phyloP scores from a whole-genome alignment of 2,888 invertebrate species.

The Timema podura region DNA sequence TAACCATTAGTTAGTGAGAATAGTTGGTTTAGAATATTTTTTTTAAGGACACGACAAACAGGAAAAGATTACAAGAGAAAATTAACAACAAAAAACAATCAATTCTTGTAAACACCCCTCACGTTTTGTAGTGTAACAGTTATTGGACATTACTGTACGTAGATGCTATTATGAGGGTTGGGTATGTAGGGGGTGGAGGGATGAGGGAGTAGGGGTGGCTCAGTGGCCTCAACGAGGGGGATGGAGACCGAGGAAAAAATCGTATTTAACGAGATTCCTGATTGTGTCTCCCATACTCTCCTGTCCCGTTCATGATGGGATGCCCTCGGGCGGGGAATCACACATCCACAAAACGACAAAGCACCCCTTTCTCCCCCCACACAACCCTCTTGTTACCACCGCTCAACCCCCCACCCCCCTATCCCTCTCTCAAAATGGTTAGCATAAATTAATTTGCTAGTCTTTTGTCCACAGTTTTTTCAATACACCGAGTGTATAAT shows the following conservation, averaged over 20 bases:
- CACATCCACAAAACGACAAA: slow-evolving; percentile 15
- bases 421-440: slow-evolving; percentile 28
- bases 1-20: too few relatives aligned
- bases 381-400: slow-evolving; percentile 23
- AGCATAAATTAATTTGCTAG: slow-evolving; percentile 34
- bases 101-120: too few relatives aligned
- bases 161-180: neutral
- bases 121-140: neutral
- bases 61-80: too few relatives aligned
- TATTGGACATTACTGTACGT: slow-evolving; percentile 9
- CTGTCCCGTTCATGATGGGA: slow-evolving; percentile 9
- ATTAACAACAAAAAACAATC: too few relatives aligned
- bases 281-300: slow-evolving; percentile 24
- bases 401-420: slow-evolving; percentile 18
- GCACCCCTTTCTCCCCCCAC: slow-evolving; percentile 13
- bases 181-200: neutral
- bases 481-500: slow-evolving; percentile 27
- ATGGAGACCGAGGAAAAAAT: slow-evolving; percentile 25
- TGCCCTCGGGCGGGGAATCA: slow-evolving; percentile 13
- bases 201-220: neutral
- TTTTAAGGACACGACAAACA: too few relatives aligned
- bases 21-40: too few relatives aligned
- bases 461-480: slow-evolving; percentile 31
- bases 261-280: slow-evolving; percentile 31
- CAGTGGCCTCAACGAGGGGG: neutral